Percentiles rank a stretch among this genome's conserved stretches.
Conservation (phyloP, 2,797 vertebrate genomes). For the Hyperoplus lanceolatus region DNA sequence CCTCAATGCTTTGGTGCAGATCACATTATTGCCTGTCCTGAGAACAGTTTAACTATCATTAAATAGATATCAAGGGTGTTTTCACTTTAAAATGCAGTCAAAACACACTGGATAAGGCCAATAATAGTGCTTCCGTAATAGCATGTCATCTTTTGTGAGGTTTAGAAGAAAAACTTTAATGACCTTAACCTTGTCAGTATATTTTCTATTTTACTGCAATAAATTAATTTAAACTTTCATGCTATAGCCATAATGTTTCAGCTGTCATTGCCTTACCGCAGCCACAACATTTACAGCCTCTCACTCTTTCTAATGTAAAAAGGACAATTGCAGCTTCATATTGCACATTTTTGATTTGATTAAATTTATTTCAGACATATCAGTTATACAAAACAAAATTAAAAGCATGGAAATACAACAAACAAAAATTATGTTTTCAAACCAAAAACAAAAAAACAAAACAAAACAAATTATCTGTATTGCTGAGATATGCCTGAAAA, state of each 20-base stretch:
- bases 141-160: not conserved
- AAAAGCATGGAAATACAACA: no score
- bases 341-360: no score
- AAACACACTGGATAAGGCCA: conserved; percentile 43
- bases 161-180: conserved; percentile 7
- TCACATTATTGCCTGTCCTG: conserved; percentile 56
- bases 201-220: not conserved
- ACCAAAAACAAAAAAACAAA: no score
- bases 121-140: not conserved
- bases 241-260: not conserved
- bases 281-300: not conserved
- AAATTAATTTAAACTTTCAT: not conserved
- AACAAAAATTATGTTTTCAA: no score
- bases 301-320: conserved; percentile 14
- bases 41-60: conserved; percentile 60
- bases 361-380: no score
- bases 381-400: no score
- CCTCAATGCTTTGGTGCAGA: conserved; percentile 50
- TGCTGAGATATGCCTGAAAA: no score
- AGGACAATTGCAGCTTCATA: not conserved
- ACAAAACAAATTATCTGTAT: no score
- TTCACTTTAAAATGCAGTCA: conserved; percentile 42
- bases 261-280: not conserved
- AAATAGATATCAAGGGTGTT: conserved; percentile 74
- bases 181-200: not conserved